Evolutionary conservation across 1,140 invertebrate species (phyloP), one percentile per base, ranked within the genome.

Genomic region (Leguminivora glycinivorella): DNA sequence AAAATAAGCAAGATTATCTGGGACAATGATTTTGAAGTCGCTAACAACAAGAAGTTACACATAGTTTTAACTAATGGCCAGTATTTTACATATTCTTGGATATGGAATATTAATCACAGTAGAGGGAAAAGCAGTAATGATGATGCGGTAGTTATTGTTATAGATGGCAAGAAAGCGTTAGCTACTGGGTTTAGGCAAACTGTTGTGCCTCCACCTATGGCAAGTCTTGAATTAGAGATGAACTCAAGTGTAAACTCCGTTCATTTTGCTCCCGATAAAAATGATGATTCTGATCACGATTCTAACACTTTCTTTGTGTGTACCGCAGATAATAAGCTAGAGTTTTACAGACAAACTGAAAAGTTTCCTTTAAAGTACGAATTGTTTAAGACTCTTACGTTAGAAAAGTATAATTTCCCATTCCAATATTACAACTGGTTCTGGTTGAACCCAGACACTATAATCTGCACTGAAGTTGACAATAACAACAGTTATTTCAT

Each of bases 201-300:
- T 66, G 92, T 97, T 26, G 92, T 98, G 6, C 97, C 97, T 47
- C 97, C 97, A 4, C 97, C 97, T 58, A 95, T 98, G 95, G 93
- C 93, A 58, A 94, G 95, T 52, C 93, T 93, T 70, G 90, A 92
- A 77, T 79, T 97, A 29, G 75, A 93, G 29, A 81, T 94, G 67
- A 83, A 93, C 0, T 78, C 87, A 60, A 79, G 93, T 75, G 92
- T 96, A 5, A 94, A 95, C 84, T 90, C 93, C 47, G 84, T 96
- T 19, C 83, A 92, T 67, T 96, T 95, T 92, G 92, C 92, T 63
- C 92, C 93, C 19, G 25, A 40, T 58, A 40, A 7, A 66, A 47
- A 73, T 63, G 74, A 76, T 67, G 58, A 74, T 56, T 56, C 75
- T 63, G 70, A 79, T 69, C 69, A 66, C 52, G 75, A 89, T 76